phyloP scores from a whole-genome alignment of 2,888 invertebrate species.

The Xylophagus ater region DNA sequence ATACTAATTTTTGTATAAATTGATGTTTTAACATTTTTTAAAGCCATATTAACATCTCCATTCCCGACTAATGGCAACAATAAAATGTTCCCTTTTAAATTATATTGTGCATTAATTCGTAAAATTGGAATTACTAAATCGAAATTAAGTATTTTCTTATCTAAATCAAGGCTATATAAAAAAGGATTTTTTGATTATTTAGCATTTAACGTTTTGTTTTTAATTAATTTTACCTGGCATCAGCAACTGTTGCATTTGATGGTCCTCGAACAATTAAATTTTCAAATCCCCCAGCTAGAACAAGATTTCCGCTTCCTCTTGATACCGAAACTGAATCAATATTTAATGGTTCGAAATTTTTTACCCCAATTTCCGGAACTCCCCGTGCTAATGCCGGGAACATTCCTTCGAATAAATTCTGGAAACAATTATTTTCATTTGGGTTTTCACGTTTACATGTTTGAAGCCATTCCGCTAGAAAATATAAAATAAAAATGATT shows the following conservation, averaged over 20 bases:
- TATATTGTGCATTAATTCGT: constrained; percentile 46
- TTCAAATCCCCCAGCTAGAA: constrained; percentile 45
- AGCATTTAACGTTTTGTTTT: neutral
- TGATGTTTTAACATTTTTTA: constrained; percentile 44
- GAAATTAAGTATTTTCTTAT: constrained; percentile 42
- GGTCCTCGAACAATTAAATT: constrained; percentile 46
- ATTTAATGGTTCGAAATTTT: constrained; percentile 46
- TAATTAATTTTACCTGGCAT: constrained; percentile 27
- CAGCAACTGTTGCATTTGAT: constrained; percentile 43
- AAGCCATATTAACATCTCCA: constrained; percentile 43
- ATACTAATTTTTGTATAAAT: constrained; percentile 43
- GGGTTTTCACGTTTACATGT: constrained; percentile 43
- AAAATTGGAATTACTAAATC: constrained; percentile 45
- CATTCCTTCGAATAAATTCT: constrained; percentile 42
- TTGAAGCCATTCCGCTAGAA: constrained; percentile 45
- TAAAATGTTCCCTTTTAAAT: constrained; percentile 48
- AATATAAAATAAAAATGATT: constrained; percentile 11
- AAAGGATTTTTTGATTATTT: neutral
- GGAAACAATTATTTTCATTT: constrained; percentile 43
- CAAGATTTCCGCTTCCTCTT: constrained; percentile 44
- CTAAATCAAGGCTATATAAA: constrained; percentile 41
- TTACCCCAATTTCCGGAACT: constrained; percentile 48
- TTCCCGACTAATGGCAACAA: constrained; percentile 47
- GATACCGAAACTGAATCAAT: constrained; percentile 44
- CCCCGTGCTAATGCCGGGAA: constrained; percentile 47